A percentile compares a stretch with the other conserved stretches of the same genome.
Evolutionary conservation across 2,888 invertebrate species (phyloP).

Genomic region (Brachynemurus nebulosus): DNA sequence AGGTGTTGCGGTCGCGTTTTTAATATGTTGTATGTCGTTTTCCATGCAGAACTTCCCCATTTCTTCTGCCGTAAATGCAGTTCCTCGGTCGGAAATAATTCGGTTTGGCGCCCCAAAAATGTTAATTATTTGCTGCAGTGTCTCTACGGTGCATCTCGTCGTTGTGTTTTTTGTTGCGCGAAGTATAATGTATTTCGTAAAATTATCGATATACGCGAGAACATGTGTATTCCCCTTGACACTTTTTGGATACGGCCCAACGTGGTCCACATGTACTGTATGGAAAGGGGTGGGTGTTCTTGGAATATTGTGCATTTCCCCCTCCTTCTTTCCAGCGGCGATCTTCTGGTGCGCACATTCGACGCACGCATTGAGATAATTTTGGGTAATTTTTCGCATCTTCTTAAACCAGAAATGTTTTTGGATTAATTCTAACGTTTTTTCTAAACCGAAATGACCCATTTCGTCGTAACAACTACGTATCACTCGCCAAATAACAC

Average conservation of each 20-base stretch:
- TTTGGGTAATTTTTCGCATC: not conserved
- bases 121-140: not conserved
- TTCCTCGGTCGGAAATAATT: not conserved
- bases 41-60: too few relatives aligned
- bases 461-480: not conserved
- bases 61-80: not conserved
- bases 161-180: not conserved
- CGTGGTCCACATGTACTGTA: not conserved
- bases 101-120: not conserved
- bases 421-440: not conserved
- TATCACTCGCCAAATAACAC: not conserved
- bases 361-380: not conserved
- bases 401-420: not conserved
- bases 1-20: too few relatives aligned
- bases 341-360: not conserved
- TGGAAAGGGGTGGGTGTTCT: not conserved
- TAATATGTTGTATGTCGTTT: too few relatives aligned
- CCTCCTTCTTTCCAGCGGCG: not conserved
- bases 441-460: not conserved
- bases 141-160: not conserved
- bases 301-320: not conserved
- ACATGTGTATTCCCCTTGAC: not conserved
- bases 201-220: not conserved
- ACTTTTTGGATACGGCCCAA: not conserved
- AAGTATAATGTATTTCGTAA: not conserved